These are phyloP conservation scores for Hypercompe scribonia DNA, from an alignment of 2,888 invertebrate genomes.

Conservation along the genomic window DNA sequence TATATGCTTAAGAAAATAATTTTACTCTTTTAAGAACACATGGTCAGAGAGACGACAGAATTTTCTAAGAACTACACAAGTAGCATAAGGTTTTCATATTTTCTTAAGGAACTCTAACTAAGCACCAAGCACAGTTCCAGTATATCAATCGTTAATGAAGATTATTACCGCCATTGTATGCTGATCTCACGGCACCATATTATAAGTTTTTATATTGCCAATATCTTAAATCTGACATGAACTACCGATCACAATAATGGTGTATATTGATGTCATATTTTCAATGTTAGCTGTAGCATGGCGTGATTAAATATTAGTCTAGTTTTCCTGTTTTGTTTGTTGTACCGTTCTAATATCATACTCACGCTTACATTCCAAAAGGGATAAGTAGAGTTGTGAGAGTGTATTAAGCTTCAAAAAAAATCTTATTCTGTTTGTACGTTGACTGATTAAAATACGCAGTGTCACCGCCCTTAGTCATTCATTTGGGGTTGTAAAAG, in stretches of 20 bases:
- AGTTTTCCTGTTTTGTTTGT: background rate
- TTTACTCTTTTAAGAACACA: too few species aligned
- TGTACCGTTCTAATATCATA: background rate
- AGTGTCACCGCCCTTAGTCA: too few species aligned
- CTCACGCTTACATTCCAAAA: too few species aligned
- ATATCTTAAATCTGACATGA: constrained; percentile 10
- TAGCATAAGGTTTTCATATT: background rate
- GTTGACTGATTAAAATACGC: too few species aligned
- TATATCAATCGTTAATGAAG: constrained; percentile 48
- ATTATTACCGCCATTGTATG: constrained; percentile 53
- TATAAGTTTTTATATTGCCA: constrained; percentile 22
- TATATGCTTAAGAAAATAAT: too few species aligned
- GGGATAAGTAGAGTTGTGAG: too few species aligned
- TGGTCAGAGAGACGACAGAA: too few species aligned
- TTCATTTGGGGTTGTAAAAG: too few species aligned
- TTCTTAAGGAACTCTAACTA: background rate
- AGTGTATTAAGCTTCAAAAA: too few species aligned
- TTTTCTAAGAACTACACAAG: background rate
- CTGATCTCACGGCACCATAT: constrained; percentile 47
- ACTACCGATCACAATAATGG: constrained; percentile 10
- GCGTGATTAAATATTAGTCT: background rate
- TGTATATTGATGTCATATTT: constrained; percentile 13
- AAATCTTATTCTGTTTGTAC: too few species aligned
- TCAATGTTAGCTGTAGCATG: background rate
- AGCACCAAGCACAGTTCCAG: constrained; percentile 35